Percentiles rank a stretch among this genome's conserved stretches.
These are phyloP conservation scores for Cyprinodon brontotheroides DNA, from an alignment of 2,113 vertebrate species.

Conservation along the genomic window DNA sequence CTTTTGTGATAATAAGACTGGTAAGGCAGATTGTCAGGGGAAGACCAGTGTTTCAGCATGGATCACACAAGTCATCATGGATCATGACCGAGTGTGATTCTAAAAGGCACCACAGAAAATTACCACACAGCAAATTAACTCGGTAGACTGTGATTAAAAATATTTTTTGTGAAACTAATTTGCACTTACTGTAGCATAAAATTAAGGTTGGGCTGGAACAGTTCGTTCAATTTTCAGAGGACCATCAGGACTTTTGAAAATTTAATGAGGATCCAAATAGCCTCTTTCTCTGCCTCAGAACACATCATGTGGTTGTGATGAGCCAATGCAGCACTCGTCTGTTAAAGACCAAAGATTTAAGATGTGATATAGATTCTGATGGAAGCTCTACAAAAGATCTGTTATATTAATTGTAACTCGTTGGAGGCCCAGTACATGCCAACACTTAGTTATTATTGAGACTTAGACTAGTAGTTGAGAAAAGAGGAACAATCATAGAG, in stretches of 20 bases:
- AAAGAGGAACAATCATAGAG: background rate
- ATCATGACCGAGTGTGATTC: conserved; percentile 57
- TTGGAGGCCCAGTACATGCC: background rate
- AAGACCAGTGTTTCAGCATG: conserved; percentile 15
- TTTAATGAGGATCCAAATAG: conserved; percentile 79
- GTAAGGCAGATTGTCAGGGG: background rate
- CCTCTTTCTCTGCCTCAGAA: conserved; percentile 53
- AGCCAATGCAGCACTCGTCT: conserved; percentile 24
- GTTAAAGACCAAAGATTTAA: conserved; percentile 38
- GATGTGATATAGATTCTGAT: background rate
- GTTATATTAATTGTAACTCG: background rate
- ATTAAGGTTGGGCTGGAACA: conserved; percentile 77
- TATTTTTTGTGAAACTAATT: conserved; percentile 80
- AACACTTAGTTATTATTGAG: background rate
- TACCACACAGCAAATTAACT: conserved; percentile 78
- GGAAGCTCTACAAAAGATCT: background rate
- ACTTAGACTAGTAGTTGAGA: background rate
- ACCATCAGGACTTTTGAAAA: conserved; percentile 78
- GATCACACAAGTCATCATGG: conserved; percentile 55
- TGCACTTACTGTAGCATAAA: conserved; percentile 82
- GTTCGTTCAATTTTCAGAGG: conserved; percentile 77
- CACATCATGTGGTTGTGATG: conserved; percentile 54
- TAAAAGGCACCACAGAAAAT: conserved; percentile 64
- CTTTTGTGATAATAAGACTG: background rate
- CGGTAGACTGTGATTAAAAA: conserved; percentile 77